These are phyloP conservation scores for Solenopsis invicta DNA, from an alignment of 1,140 invertebrate species.

Conservation along the genomic window DNA sequence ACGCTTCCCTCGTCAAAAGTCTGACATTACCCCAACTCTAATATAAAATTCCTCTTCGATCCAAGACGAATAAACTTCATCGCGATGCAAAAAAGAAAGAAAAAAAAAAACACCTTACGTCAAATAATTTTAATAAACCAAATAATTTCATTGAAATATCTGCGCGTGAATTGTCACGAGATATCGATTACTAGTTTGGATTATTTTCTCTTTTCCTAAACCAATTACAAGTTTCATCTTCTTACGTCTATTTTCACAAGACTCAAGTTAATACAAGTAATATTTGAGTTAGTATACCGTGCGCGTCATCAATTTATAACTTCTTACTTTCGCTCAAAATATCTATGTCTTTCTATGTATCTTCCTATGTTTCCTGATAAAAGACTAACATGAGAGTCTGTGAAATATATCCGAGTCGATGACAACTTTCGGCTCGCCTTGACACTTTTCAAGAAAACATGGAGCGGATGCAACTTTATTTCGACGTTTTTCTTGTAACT, in stretches of 20 bases:
- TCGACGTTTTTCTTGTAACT: conserved; percentile 34
- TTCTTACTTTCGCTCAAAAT: not conserved
- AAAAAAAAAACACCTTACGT: not conserved
- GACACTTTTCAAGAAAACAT: conserved; percentile 32
- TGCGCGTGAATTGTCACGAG: not conserved
- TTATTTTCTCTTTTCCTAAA: not conserved
- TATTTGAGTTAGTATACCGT: not conserved
- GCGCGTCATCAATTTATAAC: not conserved
- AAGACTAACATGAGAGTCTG: conserved; percentile 8
- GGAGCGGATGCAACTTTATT: conserved; percentile 23
- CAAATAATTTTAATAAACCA: not conserved
- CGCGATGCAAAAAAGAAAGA: not conserved
- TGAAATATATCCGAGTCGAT: conserved; percentile 2
- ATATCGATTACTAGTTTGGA: not conserved
- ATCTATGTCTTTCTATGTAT: not conserved
- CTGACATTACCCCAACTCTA: not conserved
- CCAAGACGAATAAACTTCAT: not conserved
- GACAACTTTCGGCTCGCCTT: conserved; percentile 32
- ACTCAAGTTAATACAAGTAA: conserved; percentile 8
- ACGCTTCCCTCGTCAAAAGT: not conserved
- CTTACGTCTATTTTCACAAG: not conserved
- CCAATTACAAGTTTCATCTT: not conserved
- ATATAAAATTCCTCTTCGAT: conserved; percentile 6
- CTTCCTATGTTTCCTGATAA: not conserved
- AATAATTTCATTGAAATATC: not conserved